Base-by-base conservation (phyloP, 2,888 invertebrate genomes). In the Elaeidobius kamerunicus region DNA sequence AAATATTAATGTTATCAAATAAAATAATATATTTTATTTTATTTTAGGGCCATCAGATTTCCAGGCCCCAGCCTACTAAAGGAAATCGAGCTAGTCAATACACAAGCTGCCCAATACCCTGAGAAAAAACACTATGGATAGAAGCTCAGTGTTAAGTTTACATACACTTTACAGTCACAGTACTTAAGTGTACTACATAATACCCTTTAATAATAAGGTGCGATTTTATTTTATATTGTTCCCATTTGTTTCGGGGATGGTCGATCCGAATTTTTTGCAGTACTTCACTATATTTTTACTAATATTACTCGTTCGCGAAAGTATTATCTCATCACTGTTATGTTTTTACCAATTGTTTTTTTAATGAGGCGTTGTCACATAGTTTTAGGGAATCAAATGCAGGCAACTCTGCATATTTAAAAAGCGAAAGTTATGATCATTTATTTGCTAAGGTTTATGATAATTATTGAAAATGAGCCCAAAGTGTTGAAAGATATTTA, bases 51-150 rank as follows among this genome's bases (percentile, higher is more conserved):
- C 82, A 67, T 79, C 81, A 60, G 85, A 85, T 69, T 86, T 85
- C 73, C 83, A 85, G 65, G 84, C 85, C 43, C 85, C 85, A 45
- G 84, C 86, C 59, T 86, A 86, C 69, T 85, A 82, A 79, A 63
- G 16, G 20, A 28, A 18, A 28, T 16, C 43, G 42, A n/a, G 52
- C 47, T 43, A 51, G 51, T 50, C 46, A 55, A 36, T 40, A 41
- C 12, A 16, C 6, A 38, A 42, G 52, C 52, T 52, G 43, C 48
- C 51, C 48, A 20, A 35, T 20, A 32, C 12, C 12, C 41, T 11
- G 28, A 30, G 14, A 35, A 14, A 12, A 32, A 32, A 32, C 18
- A 18, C 43, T 43, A 32, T 11, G 3, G 32, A 14, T 11, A 32
- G 17, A 43, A 7, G 32, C 43, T 30, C 43, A 14, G 18, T 7